Percentiles rank a stretch among this genome's conserved stretches.
Conservation (phyloP, 1,140 invertebrate species). For the Hyles euphorbiae region DNA sequence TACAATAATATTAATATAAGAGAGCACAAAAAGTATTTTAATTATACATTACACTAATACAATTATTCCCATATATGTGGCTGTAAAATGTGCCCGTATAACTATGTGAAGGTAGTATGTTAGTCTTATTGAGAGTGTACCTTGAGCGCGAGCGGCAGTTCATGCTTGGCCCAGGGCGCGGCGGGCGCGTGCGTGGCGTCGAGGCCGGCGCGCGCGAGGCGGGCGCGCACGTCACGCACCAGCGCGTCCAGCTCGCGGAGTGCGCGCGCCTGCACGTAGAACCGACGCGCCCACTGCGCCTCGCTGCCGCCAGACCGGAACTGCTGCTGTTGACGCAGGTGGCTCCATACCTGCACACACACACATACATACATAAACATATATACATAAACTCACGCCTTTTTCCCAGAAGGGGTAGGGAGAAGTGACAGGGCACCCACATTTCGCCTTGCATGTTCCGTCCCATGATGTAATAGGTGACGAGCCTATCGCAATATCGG, state of each 20-base stretch:
- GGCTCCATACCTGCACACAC: constrained; percentile 49
- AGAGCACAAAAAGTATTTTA: too few species aligned
- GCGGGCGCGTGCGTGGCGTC: constrained; percentile 42
- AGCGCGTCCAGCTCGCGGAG: constrained; percentile 85
- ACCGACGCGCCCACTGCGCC: constrained; percentile 81
- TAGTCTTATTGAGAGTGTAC: constrained; percentile 35
- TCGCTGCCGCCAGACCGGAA: constrained; percentile 70
- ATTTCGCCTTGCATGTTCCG: too few species aligned
- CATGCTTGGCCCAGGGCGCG: constrained; percentile 62
- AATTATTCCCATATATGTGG: too few species aligned
- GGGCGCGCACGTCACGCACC: constrained; percentile 80
- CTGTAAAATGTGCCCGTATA: too few species aligned
- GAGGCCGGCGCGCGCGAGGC: constrained; percentile 78
- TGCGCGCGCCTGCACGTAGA: constrained; percentile 84
- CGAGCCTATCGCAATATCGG: too few species aligned
- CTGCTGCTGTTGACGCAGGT: constrained; percentile 45
- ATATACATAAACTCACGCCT: too few species aligned
- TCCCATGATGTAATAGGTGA: too few species aligned
- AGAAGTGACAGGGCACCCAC: too few species aligned
- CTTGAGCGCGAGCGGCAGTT: constrained; percentile 79
- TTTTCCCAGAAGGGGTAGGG: too few species aligned
- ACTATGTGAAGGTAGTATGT: too few species aligned
- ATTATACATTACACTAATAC: too few species aligned
- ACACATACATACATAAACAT: background rate
- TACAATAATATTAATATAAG: too few species aligned